Conservation (phyloP, 2,113 vertebrate species). For the Eudorcas thomsonii region DNA sequence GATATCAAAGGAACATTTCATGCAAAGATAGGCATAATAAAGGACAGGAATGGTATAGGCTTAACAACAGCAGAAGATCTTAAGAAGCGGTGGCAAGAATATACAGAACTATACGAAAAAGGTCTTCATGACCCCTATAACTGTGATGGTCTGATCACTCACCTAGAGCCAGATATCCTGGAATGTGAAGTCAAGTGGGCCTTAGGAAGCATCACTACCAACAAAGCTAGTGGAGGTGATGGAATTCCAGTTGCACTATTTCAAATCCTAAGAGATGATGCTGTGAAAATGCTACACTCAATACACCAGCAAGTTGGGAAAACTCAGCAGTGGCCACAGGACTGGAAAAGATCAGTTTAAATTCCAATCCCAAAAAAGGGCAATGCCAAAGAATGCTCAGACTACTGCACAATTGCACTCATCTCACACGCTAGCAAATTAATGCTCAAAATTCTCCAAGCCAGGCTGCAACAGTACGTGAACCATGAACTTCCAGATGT, state of each 20-base stretch:
- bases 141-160: neutral
- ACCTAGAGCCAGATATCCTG: neutral
- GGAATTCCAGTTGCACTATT: neutral
- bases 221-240: neutral
- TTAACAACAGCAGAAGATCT: neutral
- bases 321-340: too few relatives aligned
- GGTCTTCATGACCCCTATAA: neutral
- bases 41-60: neutral
- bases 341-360: too few relatives aligned
- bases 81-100: neutral
- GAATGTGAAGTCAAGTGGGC: neutral
- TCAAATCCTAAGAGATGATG: neutral
- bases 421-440: too few relatives aligned
- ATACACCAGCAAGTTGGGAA: too few relatives aligned
- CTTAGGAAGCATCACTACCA: neutral
- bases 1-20: neutral
- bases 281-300: neutral
- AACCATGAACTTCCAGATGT: too few relatives aligned
- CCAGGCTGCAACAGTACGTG: too few relatives aligned
- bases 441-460: too few relatives aligned
- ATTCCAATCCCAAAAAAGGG: too few relatives aligned
- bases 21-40: neutral
- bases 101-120: neutral
- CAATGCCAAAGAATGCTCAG: too few relatives aligned
- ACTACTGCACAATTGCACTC: too few relatives aligned